Evolutionary conservation across 1,140 invertebrate species (phyloP).

Genomic region (Hermetia illucens): DNA sequence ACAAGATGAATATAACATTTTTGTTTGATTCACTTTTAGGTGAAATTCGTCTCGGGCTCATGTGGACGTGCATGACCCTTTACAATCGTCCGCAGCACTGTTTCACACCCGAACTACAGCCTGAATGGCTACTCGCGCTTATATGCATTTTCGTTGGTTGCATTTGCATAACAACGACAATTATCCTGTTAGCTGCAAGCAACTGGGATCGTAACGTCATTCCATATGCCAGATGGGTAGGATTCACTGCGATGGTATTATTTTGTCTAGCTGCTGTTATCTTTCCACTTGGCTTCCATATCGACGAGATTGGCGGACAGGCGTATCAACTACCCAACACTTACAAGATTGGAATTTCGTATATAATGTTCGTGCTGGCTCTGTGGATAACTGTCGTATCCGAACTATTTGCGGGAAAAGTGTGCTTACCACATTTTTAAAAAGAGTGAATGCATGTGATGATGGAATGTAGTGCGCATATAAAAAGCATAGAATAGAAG

Average conservation of each 20-base stretch:
- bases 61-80: conserved; percentile 88
- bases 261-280: conserved; percentile 91
- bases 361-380: conserved; percentile 88
- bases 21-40: conserved; percentile 36
- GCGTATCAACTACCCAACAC: conserved; percentile 90
- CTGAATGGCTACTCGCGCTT: conserved; percentile 81
- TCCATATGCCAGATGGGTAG: conserved; percentile 86
- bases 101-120: conserved; percentile 70
- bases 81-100: conserved; percentile 79
- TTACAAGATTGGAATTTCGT: conserved; percentile 89
- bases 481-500: too few relatives aligned
- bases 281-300: conserved; percentile 90
- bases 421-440: conserved; percentile 88
- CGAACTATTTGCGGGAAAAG: conserved; percentile 94
- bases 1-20: conserved; percentile 6
- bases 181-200: conserved; percentile 72
- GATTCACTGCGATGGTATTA: conserved; percentile 91
- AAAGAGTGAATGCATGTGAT: too few relatives aligned
- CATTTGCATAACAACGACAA: conserved; percentile 81
- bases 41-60: conserved; percentile 75
- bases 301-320: conserved; percentile 89
- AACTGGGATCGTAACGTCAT: conserved; percentile 84
- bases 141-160: conserved; percentile 87
- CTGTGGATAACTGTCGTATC: conserved; percentile 94
- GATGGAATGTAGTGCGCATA: too few relatives aligned